Conservation (phyloP, 2,888 invertebrate species). For the Syrista parreyssii region DNA sequence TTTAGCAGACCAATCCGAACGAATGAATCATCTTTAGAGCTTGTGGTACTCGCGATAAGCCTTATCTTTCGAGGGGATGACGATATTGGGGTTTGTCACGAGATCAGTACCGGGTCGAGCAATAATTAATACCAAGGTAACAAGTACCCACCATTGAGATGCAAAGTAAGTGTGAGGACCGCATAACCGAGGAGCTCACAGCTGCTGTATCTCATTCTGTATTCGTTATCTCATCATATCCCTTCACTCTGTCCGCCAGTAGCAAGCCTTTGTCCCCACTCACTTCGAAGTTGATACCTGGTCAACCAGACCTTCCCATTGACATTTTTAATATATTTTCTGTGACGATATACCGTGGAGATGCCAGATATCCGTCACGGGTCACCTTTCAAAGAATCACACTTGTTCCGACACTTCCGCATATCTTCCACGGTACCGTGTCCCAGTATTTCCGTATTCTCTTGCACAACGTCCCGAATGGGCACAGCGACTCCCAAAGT, state of each 20-base stretch:
- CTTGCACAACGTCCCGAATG: conserved; percentile 24
- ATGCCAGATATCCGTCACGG: conserved; percentile 25
- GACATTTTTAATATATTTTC: neutral
- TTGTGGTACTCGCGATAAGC: neutral
- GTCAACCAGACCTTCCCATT: conserved; percentile 5
- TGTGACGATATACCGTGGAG: neutral
- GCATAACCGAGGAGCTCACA: conserved; percentile 62
- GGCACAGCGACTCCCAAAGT: conserved; percentile 47
- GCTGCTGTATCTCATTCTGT: conserved; percentile 64
- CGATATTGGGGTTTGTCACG: conserved; percentile 9
- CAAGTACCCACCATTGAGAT: conserved; percentile 55
- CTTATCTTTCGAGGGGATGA: neutral
- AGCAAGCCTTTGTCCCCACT: conserved; percentile 4
- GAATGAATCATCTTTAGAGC: neutral
- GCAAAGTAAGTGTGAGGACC: conserved; percentile 59
- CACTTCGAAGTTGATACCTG: conserved; percentile 10
- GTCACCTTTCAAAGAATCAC: conserved; percentile 21
- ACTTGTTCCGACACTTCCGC: conserved; percentile 34
- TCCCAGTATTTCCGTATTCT: conserved; percentile 24
- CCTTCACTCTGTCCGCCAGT: conserved; percentile 30
- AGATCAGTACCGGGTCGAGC: conserved; percentile 2
- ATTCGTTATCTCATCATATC: conserved; percentile 64
- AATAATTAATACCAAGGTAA: neutral
- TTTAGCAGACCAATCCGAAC: no score
- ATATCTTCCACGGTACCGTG: conserved; percentile 28